Conservation (phyloP, 2,113 vertebrate species). For the rabbit (Oryctolagus cuniculus) region mOryCun1.1 NC_091435.1:174876001-174876500, state of each 20-base stretch:
- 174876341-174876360: neutral
- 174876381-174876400: neutral
- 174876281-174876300: neutral
- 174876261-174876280: neutral
- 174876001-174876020: no score
- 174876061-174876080: no score
- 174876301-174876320: neutral
- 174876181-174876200: neutral
- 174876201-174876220: neutral
- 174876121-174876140: neutral
- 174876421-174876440: neutral
- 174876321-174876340: neutral
- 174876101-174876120: no score
- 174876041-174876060: no score
- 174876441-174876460: neutral
- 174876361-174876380: neutral
- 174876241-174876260: neutral
- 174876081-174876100: no score
- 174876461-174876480: neutral
- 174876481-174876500: neutral
- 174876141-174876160: neutral
- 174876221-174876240: neutral
- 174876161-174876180: neutral
- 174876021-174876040: no score
- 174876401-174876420: neutral